Base-by-base conservation (phyloP, 2,888 invertebrate genomes). In the Patella pellucida region DNA sequence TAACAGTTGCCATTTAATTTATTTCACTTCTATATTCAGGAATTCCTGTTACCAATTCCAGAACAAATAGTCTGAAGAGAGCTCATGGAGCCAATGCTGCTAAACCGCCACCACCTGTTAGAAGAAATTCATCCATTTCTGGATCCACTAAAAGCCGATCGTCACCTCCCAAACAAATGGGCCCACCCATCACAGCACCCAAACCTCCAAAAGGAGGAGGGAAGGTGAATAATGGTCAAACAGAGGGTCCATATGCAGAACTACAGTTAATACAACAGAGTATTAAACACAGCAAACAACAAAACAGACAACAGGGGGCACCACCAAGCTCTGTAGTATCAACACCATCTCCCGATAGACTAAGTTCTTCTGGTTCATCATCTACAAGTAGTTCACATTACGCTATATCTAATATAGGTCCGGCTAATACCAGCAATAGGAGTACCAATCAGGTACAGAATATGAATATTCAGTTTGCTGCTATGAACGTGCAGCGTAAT, bases 61-160 rank as follows among this genome's bases (percentile, higher is more conserved):
- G 81, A 14, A 83, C 81, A 69, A 80, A 76, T 67, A 79, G 82
- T 19, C 71, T 84, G 19, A 80, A 82, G 19, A 79, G 88, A n/a
- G 79, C 86, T 11, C 80, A 82, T 73, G 85, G 87, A 9, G 79
- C 84, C 73, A 85, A 85, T 62, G 76, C 78, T 16, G 77, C 82
- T 0, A 89, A 88, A 74, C 89, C 89, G n/a, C 88, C 88, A 1
- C 88, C 89, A 16, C 89, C 89, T 3, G 87, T 89, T 1, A 78
- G 89, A 54, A 78, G 89, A 12, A 85, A 86, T 4, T 86, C 88
- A 12, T 89, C 89, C n/a, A 86, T 89, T 19, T 84, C 85, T 14
- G 77, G 83, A 7, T 81, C 85, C n/a, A 84, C 83, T 76, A 85
- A 83, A 69, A 71, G 78, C n/a, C 78, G 83, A 27, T 74, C 79